Base-by-base conservation (phyloP, 2,888 invertebrate species). In the Cryptus armator region DNA sequence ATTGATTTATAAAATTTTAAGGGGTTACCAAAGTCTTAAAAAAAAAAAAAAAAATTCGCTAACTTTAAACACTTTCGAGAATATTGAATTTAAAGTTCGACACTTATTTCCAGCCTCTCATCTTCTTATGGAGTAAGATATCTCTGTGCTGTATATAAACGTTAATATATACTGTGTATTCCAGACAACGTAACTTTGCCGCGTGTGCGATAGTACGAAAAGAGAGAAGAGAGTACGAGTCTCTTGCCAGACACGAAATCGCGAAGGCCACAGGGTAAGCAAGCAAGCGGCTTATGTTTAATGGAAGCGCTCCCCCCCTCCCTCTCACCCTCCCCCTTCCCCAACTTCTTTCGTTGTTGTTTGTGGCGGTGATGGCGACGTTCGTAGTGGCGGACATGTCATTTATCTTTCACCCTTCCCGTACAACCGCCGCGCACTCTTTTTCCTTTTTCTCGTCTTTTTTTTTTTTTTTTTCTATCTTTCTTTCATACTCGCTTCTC, bases 401-500 rank as follows among this genome's bases (percentile, higher is more conserved):
- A 93, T 93, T 93, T 92, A 93, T 93, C 93, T 93, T 92, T 92
- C 90, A 91, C 91, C 91, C 91, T 91, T 91, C 90, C 90, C 89
- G 87, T 89, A 12, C 68, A 88, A 87, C 88, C 88, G 32, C 67
- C 37, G 37, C 37, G 37, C 37, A 37, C 83, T 81, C 87, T 66
- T 56, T 71, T 83, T 72, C 66, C 68, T 71, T 78, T 70, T 43
- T 48, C 56, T 87, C 88, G 62, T 46, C 67, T 14, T 59, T 72
- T 62, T 37, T 37, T 66, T 81, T 78, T 87, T 87, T 87, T 88
- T 86, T 86, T 89, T 86, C 88, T 87, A 88, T 75, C 85, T 88
- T 87, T 87, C 88, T 88, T 86, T 87, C 86, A 2, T 7, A 29
- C 66, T 71, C 46, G 78, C 44, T 62, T 64, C 71, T 56, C 77